Percentiles rank a stretch among this genome's conserved stretches.
Evolutionary conservation across 2,888 invertebrate species (phyloP).

Genomic region (Hipparchia sbordonii): DNA sequence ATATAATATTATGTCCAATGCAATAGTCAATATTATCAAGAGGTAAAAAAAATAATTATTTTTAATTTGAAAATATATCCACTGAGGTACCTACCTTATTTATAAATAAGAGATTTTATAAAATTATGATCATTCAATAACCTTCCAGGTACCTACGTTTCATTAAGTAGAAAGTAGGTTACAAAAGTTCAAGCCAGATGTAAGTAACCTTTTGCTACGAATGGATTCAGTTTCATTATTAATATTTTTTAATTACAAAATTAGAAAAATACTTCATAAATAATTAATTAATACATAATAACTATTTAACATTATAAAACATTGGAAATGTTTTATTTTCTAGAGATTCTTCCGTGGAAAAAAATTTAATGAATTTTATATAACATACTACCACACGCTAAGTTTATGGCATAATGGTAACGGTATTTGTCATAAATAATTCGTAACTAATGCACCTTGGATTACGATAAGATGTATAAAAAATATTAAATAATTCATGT

Average conservation of each 20-base stretch:
- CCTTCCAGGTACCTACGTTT: background rate
- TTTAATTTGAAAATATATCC: no score
- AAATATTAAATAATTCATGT: background rate
- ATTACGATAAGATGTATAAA: no score
- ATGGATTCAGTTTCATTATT: background rate
- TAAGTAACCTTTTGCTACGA: background rate
- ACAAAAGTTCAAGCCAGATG: background rate
- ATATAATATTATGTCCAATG: no score
- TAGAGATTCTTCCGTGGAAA: background rate
- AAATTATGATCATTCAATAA: background rate
- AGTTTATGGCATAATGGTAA: background rate
- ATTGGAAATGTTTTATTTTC: background rate
- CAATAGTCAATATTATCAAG: no score
- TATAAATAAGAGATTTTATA: background rate
- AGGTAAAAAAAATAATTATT: no score
- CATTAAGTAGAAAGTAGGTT: slow-evolving; percentile 1
- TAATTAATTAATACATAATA: background rate
- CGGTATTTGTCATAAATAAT: background rate
- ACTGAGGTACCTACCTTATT: no score
- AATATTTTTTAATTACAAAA: background rate
- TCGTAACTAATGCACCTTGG: background rate
- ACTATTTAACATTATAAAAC: background rate
- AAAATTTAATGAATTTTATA: background rate
- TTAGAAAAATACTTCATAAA: background rate
- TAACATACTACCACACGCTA: background rate